phyloP scores from a whole-genome alignment of 2,113 vertebrate genomes.

The Callipepla californica region DNA sequence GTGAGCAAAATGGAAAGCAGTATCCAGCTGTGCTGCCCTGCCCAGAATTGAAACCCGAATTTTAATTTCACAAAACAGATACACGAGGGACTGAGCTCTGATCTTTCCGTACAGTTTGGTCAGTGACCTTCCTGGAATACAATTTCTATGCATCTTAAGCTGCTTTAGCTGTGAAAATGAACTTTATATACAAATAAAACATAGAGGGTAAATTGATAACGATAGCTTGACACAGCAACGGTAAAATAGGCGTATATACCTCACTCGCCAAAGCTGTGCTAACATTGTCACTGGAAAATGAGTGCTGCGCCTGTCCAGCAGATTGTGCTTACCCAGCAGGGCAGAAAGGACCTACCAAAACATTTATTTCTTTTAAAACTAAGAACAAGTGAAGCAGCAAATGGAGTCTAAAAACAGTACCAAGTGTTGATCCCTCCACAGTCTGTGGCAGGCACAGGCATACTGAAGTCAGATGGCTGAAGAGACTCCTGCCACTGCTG shows the following conservation, averaged over 20 bases:
- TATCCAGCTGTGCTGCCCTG: background rate
- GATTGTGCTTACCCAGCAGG: background rate
- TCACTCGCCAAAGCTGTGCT: background rate
- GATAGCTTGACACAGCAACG: rapidly evolving
- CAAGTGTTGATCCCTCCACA: rapidly evolving
- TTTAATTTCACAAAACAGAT: background rate
- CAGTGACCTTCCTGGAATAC: background rate
- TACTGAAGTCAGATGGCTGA: background rate
- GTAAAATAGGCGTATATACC: rapidly evolving
- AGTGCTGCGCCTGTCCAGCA: background rate
- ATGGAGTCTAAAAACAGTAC: rapidly evolving
- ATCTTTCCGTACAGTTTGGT: rapidly evolving
- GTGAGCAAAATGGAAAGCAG: background rate
- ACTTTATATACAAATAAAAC: rapidly evolving
- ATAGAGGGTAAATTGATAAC: rapidly evolving
- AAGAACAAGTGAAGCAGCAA: background rate
- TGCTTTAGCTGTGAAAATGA: rapidly evolving
- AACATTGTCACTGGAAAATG: rapidly evolving
- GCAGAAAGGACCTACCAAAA: rapidly evolving
- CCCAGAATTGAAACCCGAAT: rapidly evolving
- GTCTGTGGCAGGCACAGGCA: background rate
- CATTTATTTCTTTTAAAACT: background rate
- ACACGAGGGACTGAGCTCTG: rapidly evolving
- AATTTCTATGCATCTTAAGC: rapidly evolving
- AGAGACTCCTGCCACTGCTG: background rate